Evolutionary conservation across 1,140 invertebrate species (phyloP), one percentile per base, ranked within the genome.

Genomic region (Thaumatotibia leucotreta): DNA sequence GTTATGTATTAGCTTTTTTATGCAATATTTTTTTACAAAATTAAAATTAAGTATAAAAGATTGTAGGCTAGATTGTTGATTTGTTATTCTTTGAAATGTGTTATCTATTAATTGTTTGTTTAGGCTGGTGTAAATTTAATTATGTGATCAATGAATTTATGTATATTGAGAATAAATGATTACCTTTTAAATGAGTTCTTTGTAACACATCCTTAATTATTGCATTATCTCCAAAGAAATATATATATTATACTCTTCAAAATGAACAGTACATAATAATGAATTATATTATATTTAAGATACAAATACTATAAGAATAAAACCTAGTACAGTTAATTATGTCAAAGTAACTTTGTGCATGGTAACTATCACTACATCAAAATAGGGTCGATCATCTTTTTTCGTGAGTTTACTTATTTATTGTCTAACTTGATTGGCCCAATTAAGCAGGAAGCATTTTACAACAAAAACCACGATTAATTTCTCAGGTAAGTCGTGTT

Each of bases 81-180:
- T 58, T 58, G 52, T 58, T 58, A 58, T 54, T 54, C 9, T 14
- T 29, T 58, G 23, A 58, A 58, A 58, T 24, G 23, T 58, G 52
- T 58, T 58, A 27, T 14, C 29, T 27, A 27, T 58, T 58, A 14
- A 24, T 52, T 24, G 24, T 29, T 31, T 58, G 33, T 67, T 66
- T 65, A 49, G 54, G 31, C 67, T 69, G 65, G 61, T 50, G 4
- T 74, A 69, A 67, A 49, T 27, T 69, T 32, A 63, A 76, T 70
- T 73, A 45, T 20, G 74, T 76, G 72, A 76, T 77, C 50, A 17
- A 82, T 68, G 74, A 27, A 33, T 62, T 79, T 80, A 79, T 82
- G 76, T 80, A 82, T 82, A 79, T 84, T 65, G 27, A 72, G 65
- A 82, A 82, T 86, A 75, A 86, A 86, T 71, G 70, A 31, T 63